Evolutionary conservation across 2,113 vertebrate genomes (phyloP).

Genomic region (Neomonachus schauinslandi): DNA sequence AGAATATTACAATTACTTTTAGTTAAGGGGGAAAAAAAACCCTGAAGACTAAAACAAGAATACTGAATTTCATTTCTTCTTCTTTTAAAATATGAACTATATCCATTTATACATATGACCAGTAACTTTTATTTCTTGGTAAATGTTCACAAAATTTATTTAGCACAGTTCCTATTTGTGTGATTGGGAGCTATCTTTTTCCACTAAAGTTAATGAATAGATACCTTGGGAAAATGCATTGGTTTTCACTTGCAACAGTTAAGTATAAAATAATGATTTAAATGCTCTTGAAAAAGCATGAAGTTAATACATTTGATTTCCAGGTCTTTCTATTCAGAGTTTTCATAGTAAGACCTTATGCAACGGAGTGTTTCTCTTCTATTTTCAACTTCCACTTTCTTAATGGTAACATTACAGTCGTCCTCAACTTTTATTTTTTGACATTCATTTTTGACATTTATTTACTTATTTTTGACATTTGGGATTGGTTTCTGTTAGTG

Average conservation of each 20-base stretch:
- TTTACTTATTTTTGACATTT: conserved; percentile 47
- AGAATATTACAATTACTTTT: conserved; percentile 64
- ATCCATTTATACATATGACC: conserved; percentile 27
- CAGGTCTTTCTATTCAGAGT: conserved; percentile 21
- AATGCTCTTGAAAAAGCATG: conserved; percentile 23
- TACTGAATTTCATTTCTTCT: conserved; percentile 40
- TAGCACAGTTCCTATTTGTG: conserved; percentile 28
- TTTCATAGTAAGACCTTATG: conserved; percentile 14
- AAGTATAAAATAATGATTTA: conserved; percentile 42
- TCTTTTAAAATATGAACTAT: conserved; percentile 45
- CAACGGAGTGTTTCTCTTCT: neutral
- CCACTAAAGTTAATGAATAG: conserved; percentile 43
- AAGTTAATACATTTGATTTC: neutral
- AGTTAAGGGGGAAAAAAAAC: neutral
- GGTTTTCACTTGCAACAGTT: neutral
- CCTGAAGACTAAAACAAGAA: conserved; percentile 21
- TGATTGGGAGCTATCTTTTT: neutral
- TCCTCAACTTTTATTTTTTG: neutral
- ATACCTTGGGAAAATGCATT: neutral
- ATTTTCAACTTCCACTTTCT: neutral
- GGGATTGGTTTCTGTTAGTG: conserved; percentile 51
- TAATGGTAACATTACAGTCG: neutral
- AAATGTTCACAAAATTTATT: conserved; percentile 32
- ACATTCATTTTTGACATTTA: conserved; percentile 46
- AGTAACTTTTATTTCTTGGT: conserved; percentile 48